A percentile compares a stretch with the other conserved stretches of the same genome.
phyloP scores from a whole-genome alignment of 2,797 vertebrate species.

The Onychomys leucogaster region DNA sequence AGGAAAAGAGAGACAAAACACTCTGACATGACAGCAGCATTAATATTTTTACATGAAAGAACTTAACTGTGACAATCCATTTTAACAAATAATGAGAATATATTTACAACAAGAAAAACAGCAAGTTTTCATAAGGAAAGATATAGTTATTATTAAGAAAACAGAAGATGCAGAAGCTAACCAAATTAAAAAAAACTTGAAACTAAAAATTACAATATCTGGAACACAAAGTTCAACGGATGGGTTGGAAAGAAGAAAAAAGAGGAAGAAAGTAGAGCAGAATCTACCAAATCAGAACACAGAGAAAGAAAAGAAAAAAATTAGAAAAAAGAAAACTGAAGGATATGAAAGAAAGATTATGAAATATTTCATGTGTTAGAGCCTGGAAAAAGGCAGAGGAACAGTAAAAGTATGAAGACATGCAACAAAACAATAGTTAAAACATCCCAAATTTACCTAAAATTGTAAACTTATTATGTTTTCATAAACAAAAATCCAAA shows the following conservation, averaged over 20 bases:
- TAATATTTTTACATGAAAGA: not conserved
- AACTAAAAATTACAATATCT: not conserved
- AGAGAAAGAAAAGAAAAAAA: not conserved
- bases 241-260: not conserved
- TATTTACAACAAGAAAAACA: not conserved
- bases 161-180: not conserved
- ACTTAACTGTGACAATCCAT: not conserved
- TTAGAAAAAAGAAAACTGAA: not conserved
- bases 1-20: not conserved
- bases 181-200: not conserved
- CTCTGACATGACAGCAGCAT: not conserved
- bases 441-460: not conserved
- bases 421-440: not conserved
- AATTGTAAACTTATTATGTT: not conserved
- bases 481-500: not conserved
- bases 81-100: not conserved
- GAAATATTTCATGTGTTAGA: not conserved
- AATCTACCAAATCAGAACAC: not conserved
- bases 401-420: not conserved
- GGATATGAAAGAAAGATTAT: not conserved
- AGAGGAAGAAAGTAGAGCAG: not conserved
- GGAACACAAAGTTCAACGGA: not conserved
- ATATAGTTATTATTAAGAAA: not conserved
- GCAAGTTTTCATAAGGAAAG: not conserved
- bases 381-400: not conserved